These are phyloP conservation scores for Amblyteles armatorius DNA, from an alignment of 2,888 invertebrate species.

Conservation along the genomic window DNA sequence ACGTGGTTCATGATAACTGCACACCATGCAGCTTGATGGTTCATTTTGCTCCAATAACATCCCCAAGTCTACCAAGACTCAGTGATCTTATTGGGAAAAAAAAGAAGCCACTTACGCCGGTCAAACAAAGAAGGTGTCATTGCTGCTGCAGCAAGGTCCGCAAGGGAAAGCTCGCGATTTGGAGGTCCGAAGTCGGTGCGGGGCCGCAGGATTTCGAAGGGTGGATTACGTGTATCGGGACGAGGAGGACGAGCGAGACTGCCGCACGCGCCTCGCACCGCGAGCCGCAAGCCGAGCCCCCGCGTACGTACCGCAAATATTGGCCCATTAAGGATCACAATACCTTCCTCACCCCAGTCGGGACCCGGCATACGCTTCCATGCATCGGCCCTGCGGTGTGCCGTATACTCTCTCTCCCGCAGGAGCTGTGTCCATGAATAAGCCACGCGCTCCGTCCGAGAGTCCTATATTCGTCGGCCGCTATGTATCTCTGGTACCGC, in stretches of 20 bases:
- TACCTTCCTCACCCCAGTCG: conserved; percentile 68
- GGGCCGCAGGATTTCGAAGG: conserved; percentile 7
- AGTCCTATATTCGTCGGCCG: conserved; percentile 16
- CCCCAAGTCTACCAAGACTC: neutral
- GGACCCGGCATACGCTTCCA: conserved; percentile 36
- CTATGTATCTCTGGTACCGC: neutral
- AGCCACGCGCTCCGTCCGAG: conserved; percentile 36
- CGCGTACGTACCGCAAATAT: conserved; percentile 79
- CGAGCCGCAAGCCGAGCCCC: conserved; percentile 56
- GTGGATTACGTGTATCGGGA: conserved; percentile 55
- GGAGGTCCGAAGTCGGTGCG: conserved; percentile 17
- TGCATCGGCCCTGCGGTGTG: conserved; percentile 21
- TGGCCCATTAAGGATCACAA: conserved; percentile 81
- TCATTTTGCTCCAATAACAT: neutral
- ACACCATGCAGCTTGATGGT: neutral
- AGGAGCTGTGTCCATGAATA: conserved; percentile 43
- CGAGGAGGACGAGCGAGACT: conserved; percentile 37
- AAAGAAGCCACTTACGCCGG: neutral
- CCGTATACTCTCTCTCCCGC: conserved; percentile 24
- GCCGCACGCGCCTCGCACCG: conserved; percentile 51
- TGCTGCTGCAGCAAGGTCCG: neutral
- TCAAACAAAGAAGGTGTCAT: conserved; percentile 1
- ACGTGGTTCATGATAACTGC: neutral
- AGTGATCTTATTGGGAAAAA: neutral
- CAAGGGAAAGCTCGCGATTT: conserved; percentile 8